Base-by-base conservation (phyloP, 2,113 vertebrate genomes). In the Ciconia maguari region DNA sequence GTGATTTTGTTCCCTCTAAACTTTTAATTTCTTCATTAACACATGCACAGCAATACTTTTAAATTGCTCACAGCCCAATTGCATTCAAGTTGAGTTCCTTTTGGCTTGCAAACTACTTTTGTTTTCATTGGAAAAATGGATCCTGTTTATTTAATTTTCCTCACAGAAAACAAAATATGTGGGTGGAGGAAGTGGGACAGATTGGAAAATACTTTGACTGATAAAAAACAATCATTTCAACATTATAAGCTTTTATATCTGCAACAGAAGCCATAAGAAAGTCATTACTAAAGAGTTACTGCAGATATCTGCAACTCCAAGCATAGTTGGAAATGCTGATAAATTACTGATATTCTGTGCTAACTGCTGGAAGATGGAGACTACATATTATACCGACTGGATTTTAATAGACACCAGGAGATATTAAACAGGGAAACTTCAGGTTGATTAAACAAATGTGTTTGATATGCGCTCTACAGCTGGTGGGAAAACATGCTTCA, bases 121-220 rank as follows among this genome's bases (percentile, higher is more conserved):
- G 87, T 92, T 96, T 94, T 92, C 34, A 1, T 74, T 90, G 92
- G 92, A 88, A 90, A 96, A 94, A 82, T 19, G 94, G 55, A 92
- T 94, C 55, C 79, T 85, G 83, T 94, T 94, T 94, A 42, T 94
- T 95, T 82, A 82, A 79, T 95, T 92, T 89, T 87, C 92, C 83
- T 82, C 55, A 10, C 66, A 82, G 41, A 92, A 84, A 92, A 94
- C 75, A 94, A 95, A 94, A 95, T 77, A 85, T 70, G 95, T 78
- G 83, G 89, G 93, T 91, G 92, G 83, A 92, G 89, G 89, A 92
- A 96, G 95, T 66, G 87, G 87, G 83, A 81, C 79, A 94, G 89
- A 95, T 82, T 90, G 89, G 79, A 92, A 94, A 94, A 92, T 82
- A 74, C 60, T 94, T 92, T 85, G 78, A 72, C 86, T 90, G 95